Evolutionary conservation across 2,113 vertebrate genomes (phyloP).

Genomic region (Heterotilapia buettikoferi): DNA sequence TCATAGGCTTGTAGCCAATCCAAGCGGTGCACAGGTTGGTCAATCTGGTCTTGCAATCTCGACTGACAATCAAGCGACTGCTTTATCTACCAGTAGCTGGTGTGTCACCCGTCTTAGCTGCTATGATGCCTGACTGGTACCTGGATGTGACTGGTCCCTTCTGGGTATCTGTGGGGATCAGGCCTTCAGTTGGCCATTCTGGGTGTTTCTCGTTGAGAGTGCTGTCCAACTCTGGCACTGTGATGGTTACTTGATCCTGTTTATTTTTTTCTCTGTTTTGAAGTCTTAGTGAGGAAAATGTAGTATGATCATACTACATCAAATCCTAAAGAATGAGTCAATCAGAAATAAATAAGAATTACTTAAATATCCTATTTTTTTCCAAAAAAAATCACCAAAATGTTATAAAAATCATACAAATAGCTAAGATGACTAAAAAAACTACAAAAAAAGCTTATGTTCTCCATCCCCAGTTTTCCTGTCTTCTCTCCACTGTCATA

Average conservation of each 20-base stretch:
- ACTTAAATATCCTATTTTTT: neutral
- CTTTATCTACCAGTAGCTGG: neutral
- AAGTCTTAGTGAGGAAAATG: neutral
- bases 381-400: neutral
- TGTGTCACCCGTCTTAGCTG: neutral
- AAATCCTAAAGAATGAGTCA: neutral
- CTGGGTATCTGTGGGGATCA: neutral
- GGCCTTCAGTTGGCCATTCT: neutral
- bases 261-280: neutral
- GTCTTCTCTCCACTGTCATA: neutral
- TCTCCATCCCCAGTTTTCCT: neutral
- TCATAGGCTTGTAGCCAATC: neutral
- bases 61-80: neutral
- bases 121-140: neutral
- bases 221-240: neutral
- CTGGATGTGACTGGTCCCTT: neutral
- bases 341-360: neutral
- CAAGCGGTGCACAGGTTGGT: neutral
- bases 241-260: neutral
- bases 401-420: neutral
- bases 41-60: neutral
- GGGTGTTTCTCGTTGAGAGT: neutral
- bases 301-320: neutral
- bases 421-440: neutral
- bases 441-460: neutral